Evolutionary conservation across 2,797 vertebrate genomes (phyloP), one percentile per base, ranked within the genome.

Genomic region (Characodon lateralis): DNA sequence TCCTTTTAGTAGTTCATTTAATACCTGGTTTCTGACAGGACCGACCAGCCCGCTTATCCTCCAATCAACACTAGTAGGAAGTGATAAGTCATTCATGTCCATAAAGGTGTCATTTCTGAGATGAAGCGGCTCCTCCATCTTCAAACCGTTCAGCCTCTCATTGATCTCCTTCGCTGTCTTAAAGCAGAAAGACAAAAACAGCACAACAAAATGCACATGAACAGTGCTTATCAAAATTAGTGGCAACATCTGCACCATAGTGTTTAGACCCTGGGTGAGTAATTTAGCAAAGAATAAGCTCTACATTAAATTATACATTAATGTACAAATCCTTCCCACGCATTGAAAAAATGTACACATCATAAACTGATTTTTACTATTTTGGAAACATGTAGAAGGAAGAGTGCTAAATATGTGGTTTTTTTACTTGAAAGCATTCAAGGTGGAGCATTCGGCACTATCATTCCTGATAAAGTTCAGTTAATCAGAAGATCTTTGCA

Each of bases 21-120:
- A 74, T 39, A 97, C 97, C 95, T 98, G 97, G 86, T 96, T 92
- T 88, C 94, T 95, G 72, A 98, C 95, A 0, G 93, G 83, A 0
- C 96, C 96, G 74, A 98, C 97, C 0, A 96, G 93, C 0, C 96
- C 97, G 1, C 81, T 87, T 43, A 92, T 89, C 78, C 95, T 93
- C 97, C 97, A 97, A 92, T 98, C 96, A 79, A 98, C 5, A 5
- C 76, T 87, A 13, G 77, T 77, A 0, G 96, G 97, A 51, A 89
- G 0, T 0, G 6, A 1, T 0, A 26, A 2, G 1, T 55, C 46
- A 0, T 65, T 28, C 0, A 0, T 24, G 1, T 79, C 55, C 0
- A 0, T 91, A 70, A 77, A 85, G 0, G 82, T 85, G 0, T 43
- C 5, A 69, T 93, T 95, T 26, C 0, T 58, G 0, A 56, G 83